Base-by-base conservation (phyloP, 2,797 vertebrate species). In the Gadopsis marmoratus region DNA sequence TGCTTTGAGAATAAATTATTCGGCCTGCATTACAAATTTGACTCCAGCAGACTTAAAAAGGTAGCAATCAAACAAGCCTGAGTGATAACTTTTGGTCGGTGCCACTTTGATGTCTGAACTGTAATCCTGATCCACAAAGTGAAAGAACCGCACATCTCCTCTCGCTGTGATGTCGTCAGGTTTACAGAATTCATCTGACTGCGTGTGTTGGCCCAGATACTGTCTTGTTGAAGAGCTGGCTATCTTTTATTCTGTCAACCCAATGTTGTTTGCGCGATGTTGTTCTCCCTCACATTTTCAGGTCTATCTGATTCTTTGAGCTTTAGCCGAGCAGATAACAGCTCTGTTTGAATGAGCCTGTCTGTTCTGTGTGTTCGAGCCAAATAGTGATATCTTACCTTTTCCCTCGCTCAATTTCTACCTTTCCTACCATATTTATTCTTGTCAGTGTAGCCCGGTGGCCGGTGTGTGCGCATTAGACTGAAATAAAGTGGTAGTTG, bases 231-330 rank as follows among this genome's bases (percentile, higher is more conserved):
- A 88, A 87, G 83, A 71, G 74, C 64, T 43, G 85, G 76, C 87
- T 88, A 89, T 92, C 89, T 86, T 86, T 84, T 76, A 78, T 85
- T 74, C 83, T 80, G 91, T 89, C 91, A 84, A 50, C 56, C 74
- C 74, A 21, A 54, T 59, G 71, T n/a, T 84, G 91, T 90, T 86
- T 86, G 84, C 74, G 23, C 23, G 33, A 82, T 71, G 87, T 86
- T 80, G 84, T 89, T 88, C 83, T 79, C 72, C 7, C 80, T 76
- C 76, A 51, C 89, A 75, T 87, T 88, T 85, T 69, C 79, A 35
- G 76, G 53, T 86, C 78, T 86, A 90, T 94, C 91, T 84, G 88
- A 86, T 85, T 88, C 78, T 73, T 47, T 82, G 83, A 80, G 77
- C 87, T 87, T 86, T 82, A 86, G 85, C 78, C 2, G 59, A 54